phyloP scores from a whole-genome alignment of 2,888 invertebrate genomes.

The Iphiclides podalirius region DNA sequence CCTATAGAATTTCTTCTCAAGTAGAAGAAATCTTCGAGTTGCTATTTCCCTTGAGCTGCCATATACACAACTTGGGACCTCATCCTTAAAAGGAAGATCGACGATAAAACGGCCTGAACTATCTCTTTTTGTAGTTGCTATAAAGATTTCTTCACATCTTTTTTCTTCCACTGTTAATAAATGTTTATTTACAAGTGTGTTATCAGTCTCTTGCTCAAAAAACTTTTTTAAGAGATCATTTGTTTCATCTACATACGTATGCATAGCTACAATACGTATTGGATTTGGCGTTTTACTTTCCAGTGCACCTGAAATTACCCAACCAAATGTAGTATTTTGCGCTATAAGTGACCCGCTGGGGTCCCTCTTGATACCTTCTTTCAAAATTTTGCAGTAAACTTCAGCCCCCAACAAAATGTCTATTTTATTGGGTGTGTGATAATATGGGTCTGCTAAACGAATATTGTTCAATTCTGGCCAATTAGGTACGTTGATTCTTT shows the following conservation, averaged over 20 bases:
- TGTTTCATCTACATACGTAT: not conserved
- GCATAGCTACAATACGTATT: not conserved
- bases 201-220: not conserved
- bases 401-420: too few relatives aligned
- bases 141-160: not conserved
- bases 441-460: not conserved
- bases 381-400: too few relatives aligned
- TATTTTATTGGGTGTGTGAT: slow-evolving; percentile 21
- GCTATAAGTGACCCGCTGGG: slow-evolving; percentile 15
- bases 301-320: slow-evolving; percentile 31
- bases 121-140: not conserved
- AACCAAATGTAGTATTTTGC: slow-evolving; percentile 31
- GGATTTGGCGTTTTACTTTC: not conserved
- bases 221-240: not conserved
- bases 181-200: too few relatives aligned
- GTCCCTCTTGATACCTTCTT: slow-evolving; percentile 17
- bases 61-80: slow-evolving; percentile 9
- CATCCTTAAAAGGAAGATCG: not conserved
- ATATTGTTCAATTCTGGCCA: not conserved
- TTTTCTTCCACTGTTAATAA: not conserved
- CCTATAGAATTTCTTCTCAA: slow-evolving; percentile 14
- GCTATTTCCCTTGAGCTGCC: slow-evolving; percentile 17
- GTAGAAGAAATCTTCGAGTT: slow-evolving; percentile 1
- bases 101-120: not conserved
- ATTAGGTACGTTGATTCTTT: not conserved